Evolutionary conservation across 2,113 vertebrate species (phyloP), one percentile per base, ranked within the genome.

Genomic region (Corydoras maculifer): DNA sequence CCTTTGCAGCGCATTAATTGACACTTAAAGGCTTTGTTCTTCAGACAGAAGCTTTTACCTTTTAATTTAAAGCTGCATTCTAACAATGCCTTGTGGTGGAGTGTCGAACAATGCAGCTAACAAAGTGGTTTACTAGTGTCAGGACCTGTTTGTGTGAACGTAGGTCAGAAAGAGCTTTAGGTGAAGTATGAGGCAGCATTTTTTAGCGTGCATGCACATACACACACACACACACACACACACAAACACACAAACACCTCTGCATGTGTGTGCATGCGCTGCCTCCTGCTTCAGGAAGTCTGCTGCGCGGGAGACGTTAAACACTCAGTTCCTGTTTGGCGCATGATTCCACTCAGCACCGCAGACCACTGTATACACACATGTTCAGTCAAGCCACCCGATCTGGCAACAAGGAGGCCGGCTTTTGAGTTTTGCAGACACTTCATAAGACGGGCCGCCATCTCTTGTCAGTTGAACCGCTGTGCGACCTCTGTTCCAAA

Each of bases 171-270:
- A 81, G 83, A 87, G 90, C 88, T 90, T 86, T 79, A 79, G 66
- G 5, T 57, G 72, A 87, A 90, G 88, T 82, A 91, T 93, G 92
- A 93, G 89, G 88, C 92, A 93, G 92, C 93, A 92, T 82, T 93
- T 93, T 92, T 84, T 77, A 77, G 81, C 80, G 84, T 80, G 87
- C 84, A 82, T 78, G 77, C 75, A 61, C 53, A 4, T 35, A 35
- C 18, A 0, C n/a, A 32, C 13, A 72, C 35, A 54, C 66, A 68
- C 60, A 70, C 49, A 62, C 62, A 67, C 9, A 48, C 13, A 57
- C 18, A 62, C 57, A 54, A 63, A 79, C 75, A 70, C 53, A 48
- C 65, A 68, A 51, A 13, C 54, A 62, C 18, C 51, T 43, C n/a
- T 43, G n/a, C 65, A 25, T 58, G 54, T 58, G 65, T 65, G 66